These are phyloP conservation scores for Circaetus gallicus DNA, from an alignment of 2,113 vertebrate species.

Conservation along the genomic window DNA sequence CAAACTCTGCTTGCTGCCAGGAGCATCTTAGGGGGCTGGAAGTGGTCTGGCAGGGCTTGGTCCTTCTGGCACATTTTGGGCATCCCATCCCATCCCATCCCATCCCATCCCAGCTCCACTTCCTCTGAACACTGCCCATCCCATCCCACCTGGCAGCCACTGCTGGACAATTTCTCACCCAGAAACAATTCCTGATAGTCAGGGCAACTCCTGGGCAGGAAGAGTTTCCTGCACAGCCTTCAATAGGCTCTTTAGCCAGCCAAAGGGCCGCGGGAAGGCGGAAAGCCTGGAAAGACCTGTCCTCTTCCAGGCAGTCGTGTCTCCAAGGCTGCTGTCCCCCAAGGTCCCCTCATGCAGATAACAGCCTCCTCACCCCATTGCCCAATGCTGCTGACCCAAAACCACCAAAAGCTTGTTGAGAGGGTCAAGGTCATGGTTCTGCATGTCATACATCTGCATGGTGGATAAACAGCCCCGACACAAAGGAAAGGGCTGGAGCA, in stretches of 20 bases:
- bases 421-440: neutral
- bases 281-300: neutral
- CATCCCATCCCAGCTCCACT: neutral
- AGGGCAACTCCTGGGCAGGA: neutral
- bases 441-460: neutral
- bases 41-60: neutral
- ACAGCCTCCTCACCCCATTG: neutral
- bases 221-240: neutral
- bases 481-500: neutral
- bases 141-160: neutral
- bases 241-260: neutral
- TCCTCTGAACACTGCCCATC: neutral
- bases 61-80: neutral
- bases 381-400: neutral
- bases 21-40: neutral
- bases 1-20: neutral
- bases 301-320: neutral
- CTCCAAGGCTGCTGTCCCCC: neutral
- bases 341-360: neutral
- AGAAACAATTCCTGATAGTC: neutral
- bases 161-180: neutral
- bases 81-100: neutral
- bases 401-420: neutral
- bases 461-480: neutral
- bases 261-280: fast-evolving